These are phyloP conservation scores for Rosalia funebris DNA, from an alignment of 2,888 invertebrate species.

Conservation along the genomic window DNA sequence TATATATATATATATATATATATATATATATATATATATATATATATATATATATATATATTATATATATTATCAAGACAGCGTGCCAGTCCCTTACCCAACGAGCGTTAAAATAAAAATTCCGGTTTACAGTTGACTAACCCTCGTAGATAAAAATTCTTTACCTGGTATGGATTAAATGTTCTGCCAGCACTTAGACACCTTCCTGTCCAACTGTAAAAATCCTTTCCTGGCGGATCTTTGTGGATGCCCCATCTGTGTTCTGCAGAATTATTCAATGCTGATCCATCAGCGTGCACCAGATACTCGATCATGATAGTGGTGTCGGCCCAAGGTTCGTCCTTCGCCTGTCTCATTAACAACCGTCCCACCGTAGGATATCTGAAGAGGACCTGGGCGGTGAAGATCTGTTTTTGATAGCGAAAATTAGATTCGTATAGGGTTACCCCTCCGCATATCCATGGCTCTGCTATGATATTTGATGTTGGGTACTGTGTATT, in stretches of 20 bases:
- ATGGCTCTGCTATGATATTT: constrained; percentile 63
- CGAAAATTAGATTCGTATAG: constrained; percentile 73
- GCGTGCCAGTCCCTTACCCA: no score
- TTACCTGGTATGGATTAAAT: constrained; percentile 81
- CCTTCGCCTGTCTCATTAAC: constrained; percentile 81
- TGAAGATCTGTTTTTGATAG: constrained; percentile 77
- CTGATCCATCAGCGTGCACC: constrained; percentile 87
- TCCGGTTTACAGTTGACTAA: background rate
- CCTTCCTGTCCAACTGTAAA: constrained; percentile 88
- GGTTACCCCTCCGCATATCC: constrained; percentile 74
- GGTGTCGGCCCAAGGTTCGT: constrained; percentile 86
- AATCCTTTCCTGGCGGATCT: constrained; percentile 83
- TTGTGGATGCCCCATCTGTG: constrained; percentile 90
- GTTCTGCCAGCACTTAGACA: constrained; percentile 81
- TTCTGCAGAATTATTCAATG: constrained; percentile 75
- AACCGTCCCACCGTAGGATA: constrained; percentile 91
- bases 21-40: no score
- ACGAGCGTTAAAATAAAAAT: no score
- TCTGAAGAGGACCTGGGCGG: constrained; percentile 77
- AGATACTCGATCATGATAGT: constrained; percentile 84
- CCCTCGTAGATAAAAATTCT: no score
- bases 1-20: no score
- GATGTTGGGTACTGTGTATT: constrained; percentile 65
- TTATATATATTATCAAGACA: no score
- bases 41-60: no score